These are phyloP conservation scores for Leptestheria dahalacensis DNA, from an alignment of 1,140 invertebrate species.

Conservation along the genomic window DNA sequence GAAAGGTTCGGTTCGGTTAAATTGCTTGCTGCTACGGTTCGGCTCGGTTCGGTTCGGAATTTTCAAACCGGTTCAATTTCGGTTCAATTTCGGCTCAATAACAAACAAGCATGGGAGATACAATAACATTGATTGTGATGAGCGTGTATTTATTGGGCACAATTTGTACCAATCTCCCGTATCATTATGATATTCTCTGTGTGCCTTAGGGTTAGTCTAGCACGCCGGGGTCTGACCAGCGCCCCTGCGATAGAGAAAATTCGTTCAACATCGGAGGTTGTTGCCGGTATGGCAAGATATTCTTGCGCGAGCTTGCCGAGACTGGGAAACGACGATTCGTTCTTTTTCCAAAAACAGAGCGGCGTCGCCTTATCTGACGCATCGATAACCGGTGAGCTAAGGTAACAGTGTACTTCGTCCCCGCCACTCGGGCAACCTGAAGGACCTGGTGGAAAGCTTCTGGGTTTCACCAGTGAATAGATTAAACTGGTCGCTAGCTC, in stretches of 20 bases:
- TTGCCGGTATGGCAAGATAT: slow-evolving; percentile 7
- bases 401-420: too few relatives aligned
- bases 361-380: too few relatives aligned
- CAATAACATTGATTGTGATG: background rate
- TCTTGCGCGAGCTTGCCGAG: background rate
- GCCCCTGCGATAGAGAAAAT: slow-evolving; percentile 7
- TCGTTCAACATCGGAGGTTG: slow-evolving; percentile 7
- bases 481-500: too few relatives aligned
- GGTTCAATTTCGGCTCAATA: background rate
- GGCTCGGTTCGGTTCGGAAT: background rate
- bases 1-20: background rate
- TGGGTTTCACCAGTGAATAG: too few relatives aligned
- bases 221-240: background rate
- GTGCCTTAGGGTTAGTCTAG: background rate
- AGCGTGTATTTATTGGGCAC: background rate
- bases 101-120: too few relatives aligned
- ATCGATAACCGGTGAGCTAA: too few relatives aligned
- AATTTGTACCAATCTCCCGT: background rate
- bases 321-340: too few relatives aligned
- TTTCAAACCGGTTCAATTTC: background rate
- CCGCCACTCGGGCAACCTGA: too few relatives aligned
- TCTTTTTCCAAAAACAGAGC: too few relatives aligned
- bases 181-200: slow-evolving; percentile 3
- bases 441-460: too few relatives aligned
- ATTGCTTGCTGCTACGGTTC: background rate